A percentile compares a stretch with the other conserved stretches of the same genome.
These are phyloP conservation scores for Hydrozoanthus tunicans DNA, from an alignment of 64 coral and sea anemone genomes.

Conservation along the genomic window DNA sequence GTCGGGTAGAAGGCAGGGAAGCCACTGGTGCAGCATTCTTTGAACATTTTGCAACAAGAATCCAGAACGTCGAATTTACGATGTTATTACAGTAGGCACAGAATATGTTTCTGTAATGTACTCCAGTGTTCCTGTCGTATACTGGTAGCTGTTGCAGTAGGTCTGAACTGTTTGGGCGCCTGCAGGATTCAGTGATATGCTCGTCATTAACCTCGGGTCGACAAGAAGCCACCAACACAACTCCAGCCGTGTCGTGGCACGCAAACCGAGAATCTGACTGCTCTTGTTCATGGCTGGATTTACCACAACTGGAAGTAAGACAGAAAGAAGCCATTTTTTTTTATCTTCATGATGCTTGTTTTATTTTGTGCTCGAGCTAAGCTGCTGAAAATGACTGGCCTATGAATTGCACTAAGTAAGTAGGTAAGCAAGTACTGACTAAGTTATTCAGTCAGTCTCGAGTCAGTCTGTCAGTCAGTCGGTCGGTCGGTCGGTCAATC, in stretches of 20 bases:
- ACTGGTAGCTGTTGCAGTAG: slow-evolving; percentile 33
- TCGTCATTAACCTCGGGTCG: background rate
- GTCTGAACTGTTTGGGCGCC: slow-evolving; percentile 17
- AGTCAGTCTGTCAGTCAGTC: too few species aligned
- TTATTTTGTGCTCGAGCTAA: too few species aligned
- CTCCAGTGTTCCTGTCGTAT: background rate
- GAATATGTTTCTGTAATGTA: slow-evolving; percentile 32
- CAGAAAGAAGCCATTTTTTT: background rate
- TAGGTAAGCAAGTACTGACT: too few species aligned
- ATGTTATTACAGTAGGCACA: slow-evolving; percentile 41
- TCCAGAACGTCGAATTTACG: slow-evolving; percentile 11
- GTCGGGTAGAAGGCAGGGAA: background rate
- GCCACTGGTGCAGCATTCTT: background rate
- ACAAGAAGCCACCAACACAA: slow-evolving; percentile 5
- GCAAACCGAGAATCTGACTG: background rate
- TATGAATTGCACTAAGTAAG: too few species aligned
- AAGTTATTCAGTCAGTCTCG: too few species aligned
- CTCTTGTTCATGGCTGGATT: background rate
- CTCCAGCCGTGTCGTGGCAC: background rate
- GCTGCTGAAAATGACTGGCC: too few species aligned
- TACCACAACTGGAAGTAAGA: slow-evolving; percentile 26
- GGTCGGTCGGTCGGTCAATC: too few species aligned
- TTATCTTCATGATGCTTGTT: too few species aligned
- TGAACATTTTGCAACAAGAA: slow-evolving; percentile 25
- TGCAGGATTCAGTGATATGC: background rate